Conservation (phyloP, 2,888 invertebrate species). For the Sussaba pulchella region DNA sequence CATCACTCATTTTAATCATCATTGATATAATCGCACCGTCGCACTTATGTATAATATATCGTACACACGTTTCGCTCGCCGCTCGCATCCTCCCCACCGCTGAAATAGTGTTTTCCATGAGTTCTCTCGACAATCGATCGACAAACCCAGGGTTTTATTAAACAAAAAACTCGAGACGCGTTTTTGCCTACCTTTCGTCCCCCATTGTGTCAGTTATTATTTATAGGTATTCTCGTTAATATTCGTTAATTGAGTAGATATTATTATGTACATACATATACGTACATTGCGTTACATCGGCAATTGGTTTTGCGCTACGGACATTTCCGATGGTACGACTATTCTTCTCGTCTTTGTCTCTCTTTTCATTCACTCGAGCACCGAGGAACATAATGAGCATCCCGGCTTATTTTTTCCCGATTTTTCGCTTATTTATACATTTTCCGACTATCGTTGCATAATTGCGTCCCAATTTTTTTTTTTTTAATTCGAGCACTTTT, state of each 20-base stretch:
- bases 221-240: constrained; percentile 48
- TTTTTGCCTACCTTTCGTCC: constrained; percentile 14
- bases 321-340: constrained; percentile 26
- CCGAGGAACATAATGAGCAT: constrained; percentile 3
- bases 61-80: constrained; percentile 57
- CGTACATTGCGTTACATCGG: constrained; percentile 48
- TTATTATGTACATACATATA: constrained; percentile 56
- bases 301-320: constrained; percentile 52
- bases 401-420: not conserved
- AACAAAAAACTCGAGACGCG: not conserved
- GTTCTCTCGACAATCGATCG: constrained; percentile 41
- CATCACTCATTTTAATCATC: constrained; percentile 64
- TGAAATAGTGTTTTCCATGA: constrained; percentile 49
- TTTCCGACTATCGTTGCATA: constrained; percentile 4
- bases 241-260: constrained; percentile 53
- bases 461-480: not conserved
- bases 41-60: constrained; percentile 60
- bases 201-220: constrained; percentile 33
- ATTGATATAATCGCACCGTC: constrained; percentile 47
- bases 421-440: not conserved
- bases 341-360: constrained; percentile 4
- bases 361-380: constrained; percentile 10
- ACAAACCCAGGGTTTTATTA: constrained; percentile 22
- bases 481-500: not conserved
- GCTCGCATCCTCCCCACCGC: not conserved